These are phyloP conservation scores for Brachylomia viminalis DNA, from an alignment of 2,888 invertebrate genomes.

Conservation along the genomic window DNA sequence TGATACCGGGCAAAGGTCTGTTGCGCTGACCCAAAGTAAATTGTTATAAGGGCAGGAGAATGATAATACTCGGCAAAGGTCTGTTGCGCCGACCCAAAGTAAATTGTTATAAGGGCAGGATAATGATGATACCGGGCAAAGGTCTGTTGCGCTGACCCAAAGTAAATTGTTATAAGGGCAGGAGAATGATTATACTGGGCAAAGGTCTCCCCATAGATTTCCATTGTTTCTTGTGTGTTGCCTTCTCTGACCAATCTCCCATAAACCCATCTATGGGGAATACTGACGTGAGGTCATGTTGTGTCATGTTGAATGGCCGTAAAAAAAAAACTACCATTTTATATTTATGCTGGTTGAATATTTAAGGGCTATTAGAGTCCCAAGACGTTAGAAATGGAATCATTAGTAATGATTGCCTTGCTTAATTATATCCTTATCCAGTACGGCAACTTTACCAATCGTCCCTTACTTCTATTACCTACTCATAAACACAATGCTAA, in stretches of 20 bases:
- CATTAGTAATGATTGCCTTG: slow-evolving; percentile 15
- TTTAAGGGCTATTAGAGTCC: neutral
- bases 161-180: neutral
- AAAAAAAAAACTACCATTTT: neutral
- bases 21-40: too few species aligned
- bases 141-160: too few species aligned
- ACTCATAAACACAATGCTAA: slow-evolving; percentile 49
- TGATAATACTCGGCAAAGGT: neutral
- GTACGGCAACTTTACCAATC: slow-evolving; percentile 3
- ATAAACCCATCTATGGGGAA: neutral
- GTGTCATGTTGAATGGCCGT: too few species aligned
- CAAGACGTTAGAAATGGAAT: slow-evolving; percentile 24
- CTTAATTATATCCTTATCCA: neutral
- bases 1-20: too few species aligned
- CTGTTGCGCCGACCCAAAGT: too few species aligned
- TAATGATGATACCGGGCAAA: too few species aligned
- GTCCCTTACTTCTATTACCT: slow-evolving; percentile 27
- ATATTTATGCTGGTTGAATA: neutral
- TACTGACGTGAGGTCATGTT: too few species aligned
- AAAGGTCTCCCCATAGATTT: neutral
- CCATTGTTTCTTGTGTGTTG: too few species aligned
- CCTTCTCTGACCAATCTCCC: neutral
- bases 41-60: neutral
- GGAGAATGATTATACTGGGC: neutral
- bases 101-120: neutral